Percentiles rank a stretch among this genome's conserved stretches.
These are phyloP conservation scores for Coreius guichenoti DNA, from an alignment of 2,797 vertebrate species.

Conservation along the genomic window DNA sequence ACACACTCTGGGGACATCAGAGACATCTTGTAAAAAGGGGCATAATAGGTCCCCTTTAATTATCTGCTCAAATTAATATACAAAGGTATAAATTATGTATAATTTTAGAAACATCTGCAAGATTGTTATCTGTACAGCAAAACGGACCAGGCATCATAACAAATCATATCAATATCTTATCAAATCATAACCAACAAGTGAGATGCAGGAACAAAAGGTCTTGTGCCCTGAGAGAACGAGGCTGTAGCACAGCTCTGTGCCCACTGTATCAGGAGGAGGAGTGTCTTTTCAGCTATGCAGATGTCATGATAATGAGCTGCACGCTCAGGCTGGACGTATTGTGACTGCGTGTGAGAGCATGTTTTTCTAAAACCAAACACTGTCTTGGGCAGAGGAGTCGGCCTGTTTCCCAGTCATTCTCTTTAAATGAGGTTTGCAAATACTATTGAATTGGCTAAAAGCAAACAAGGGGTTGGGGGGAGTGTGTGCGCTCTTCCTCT, in stretches of 20 bases:
- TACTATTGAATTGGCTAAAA: conserved; percentile 46
- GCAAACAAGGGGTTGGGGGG: conserved; percentile 53
- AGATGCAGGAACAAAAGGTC: background rate
- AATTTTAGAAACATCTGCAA: background rate
- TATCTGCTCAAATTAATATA: background rate
- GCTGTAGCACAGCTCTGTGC: conserved; percentile 10
- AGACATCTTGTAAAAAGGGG: no score
- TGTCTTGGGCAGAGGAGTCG: background rate
- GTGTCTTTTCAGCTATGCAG: conserved; percentile 54
- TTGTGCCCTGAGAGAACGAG: background rate
- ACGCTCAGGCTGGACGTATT: conserved; percentile 34
- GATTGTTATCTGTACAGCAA: background rate
- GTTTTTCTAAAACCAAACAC: conserved; percentile 45
- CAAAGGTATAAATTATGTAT: background rate
- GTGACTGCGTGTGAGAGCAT: conserved; percentile 32
- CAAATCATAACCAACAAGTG: background rate
- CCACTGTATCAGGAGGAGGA: conserved; percentile 38
- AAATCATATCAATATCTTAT: background rate
- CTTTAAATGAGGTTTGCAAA: conserved; percentile 51
- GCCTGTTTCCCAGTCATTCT: conserved; percentile 43
- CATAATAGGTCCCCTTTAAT: background rate
- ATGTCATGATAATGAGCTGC: conserved; percentile 56
- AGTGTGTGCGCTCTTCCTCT: conserved; percentile 8
- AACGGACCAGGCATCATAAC: background rate
- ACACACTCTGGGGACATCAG: no score